These are phyloP conservation scores for Heliothis peltigera DNA, from an alignment of 2,888 invertebrate species.

Conservation along the genomic window DNA sequence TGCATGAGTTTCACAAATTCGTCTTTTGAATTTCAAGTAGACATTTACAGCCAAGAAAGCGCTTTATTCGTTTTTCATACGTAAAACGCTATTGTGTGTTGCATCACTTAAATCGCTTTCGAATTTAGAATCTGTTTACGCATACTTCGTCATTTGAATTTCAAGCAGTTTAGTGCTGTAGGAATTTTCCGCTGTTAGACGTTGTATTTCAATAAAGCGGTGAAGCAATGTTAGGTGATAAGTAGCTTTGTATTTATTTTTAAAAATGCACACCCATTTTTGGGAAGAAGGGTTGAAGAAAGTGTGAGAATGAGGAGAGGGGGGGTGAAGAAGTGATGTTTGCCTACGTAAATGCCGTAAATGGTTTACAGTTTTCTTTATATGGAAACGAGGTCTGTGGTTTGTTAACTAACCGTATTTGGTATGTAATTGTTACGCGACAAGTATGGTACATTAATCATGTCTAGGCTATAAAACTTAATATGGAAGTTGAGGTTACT, in stretches of 20 bases:
- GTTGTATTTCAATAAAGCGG: slow-evolving; percentile 28
- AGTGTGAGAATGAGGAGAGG: neutral
- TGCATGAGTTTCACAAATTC: slow-evolving; percentile 15
- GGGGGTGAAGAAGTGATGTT: too few relatives aligned
- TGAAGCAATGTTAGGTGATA: slow-evolving; percentile 20
- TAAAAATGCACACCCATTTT: too few relatives aligned
- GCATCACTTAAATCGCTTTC: slow-evolving; percentile 24
- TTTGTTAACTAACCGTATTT: slow-evolving; percentile 26
- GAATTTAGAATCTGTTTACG: slow-evolving; percentile 8
- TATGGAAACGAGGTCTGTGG: slow-evolving; percentile 38
- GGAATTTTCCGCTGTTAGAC: slow-evolving; percentile 45
- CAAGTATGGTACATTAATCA: slow-evolving; percentile 45
- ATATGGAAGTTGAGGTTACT: slow-evolving; percentile 33
- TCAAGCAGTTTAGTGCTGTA: slow-evolving; percentile 49
- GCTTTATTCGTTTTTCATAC: slow-evolving; percentile 4
- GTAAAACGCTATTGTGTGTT: slow-evolving; percentile 11
- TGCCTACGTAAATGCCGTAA: slow-evolving; percentile 45
- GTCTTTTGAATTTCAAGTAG: slow-evolving; percentile 27
- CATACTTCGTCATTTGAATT: slow-evolving; percentile 31
- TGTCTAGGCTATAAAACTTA: slow-evolving; percentile 27
- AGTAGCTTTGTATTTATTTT: neutral
- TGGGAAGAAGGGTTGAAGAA: slow-evolving; percentile 26
- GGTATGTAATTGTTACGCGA: slow-evolving; percentile 45
- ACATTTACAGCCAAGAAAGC: slow-evolving; percentile 23
- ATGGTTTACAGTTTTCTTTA: slow-evolving; percentile 25